Base-by-base conservation (phyloP, 2,888 invertebrate species). In the Ditylenchus weischeri region DNA sequence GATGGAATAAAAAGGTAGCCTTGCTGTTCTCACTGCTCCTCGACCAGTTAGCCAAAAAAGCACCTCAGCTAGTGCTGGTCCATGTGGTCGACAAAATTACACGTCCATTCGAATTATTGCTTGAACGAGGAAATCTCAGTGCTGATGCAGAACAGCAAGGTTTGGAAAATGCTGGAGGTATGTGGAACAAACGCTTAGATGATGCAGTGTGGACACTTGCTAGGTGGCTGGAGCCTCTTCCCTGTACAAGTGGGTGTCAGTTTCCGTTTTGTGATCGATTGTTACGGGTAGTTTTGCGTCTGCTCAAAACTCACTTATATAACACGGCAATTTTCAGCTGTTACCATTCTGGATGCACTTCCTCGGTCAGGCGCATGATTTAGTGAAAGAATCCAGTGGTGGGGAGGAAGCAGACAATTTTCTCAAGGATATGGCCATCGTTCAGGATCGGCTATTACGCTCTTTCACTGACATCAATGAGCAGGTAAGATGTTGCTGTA, bases 61-160 rank as follows among this genome's bases (percentile, higher is more conserved):
- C 68, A 13, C 68, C 68, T 21, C 29, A 38, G 18, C 15, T 49
- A n/a, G 57, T 68, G n/a, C 57, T 57, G 18, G 54, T 68, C 18
- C 36, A 68, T 48, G 19, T 68, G 15, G 67, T 68, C 57, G 68
- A 68, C n/a, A 57, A 59, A 29, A 35, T 68, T 36, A 35, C 66
- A 29, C 59, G 67, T 15, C 68, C 68, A 13, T 68, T 68, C 35
- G 68, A 68, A 19, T 35, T 68, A 38, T 35, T 68, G 10, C 47
- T 68, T 19, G 59, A 68, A 38, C 49, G 66, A 18, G 68, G 68
- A 1, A 63, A 63, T 63, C n/a, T 51, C 0, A 13, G 11, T 19
- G 29, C 38, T 23, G 48, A 8, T 29, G 21, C 8, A 8, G 62
- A 62, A 23, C 35, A 59, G 13, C 38, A 2, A 36, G 62, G n/a